A percentile compares a stretch with the other conserved stretches of the same genome.
Evolutionary conservation across 2,113 vertebrate genomes (phyloP).

Genomic region (Nesospiza acunhae): DNA sequence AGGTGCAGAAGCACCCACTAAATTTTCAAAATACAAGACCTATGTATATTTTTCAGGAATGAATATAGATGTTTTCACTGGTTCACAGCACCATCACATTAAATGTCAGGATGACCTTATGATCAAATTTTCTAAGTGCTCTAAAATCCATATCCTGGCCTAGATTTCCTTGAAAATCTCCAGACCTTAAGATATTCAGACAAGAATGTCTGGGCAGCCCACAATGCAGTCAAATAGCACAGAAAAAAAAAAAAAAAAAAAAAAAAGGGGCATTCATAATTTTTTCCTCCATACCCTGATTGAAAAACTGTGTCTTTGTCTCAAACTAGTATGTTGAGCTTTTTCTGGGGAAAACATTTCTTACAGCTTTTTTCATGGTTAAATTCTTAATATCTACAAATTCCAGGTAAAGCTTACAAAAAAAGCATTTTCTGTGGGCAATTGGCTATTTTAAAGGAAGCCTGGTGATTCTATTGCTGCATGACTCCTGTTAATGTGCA

Average conservation of each 20-base stretch:
- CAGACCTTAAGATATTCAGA: background rate
- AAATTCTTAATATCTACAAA: background rate
- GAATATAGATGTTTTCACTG: background rate
- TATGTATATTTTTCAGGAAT: background rate
- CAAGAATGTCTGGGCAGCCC: background rate
- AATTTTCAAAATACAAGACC: background rate
- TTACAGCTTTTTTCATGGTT: background rate
- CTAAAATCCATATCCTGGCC: background rate
- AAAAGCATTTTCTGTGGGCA: background rate
- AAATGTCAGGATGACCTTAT: background rate
- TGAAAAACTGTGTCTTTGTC: background rate
- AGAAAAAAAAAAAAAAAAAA: background rate
- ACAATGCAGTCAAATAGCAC: background rate
- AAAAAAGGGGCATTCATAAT: background rate
- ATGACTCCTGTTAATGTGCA: rapidly evolving
- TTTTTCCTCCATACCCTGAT: background rate
- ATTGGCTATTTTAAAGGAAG: background rate
- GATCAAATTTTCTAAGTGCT: background rate
- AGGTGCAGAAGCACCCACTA: background rate
- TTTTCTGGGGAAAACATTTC: background rate
- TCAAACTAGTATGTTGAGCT: background rate
- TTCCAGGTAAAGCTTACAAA: background rate
- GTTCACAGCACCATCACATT: background rate
- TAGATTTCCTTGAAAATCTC: background rate
- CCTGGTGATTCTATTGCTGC: background rate